Conservation (phyloP, 2,113 vertebrate species). For the Clarias batrachus region DNA sequence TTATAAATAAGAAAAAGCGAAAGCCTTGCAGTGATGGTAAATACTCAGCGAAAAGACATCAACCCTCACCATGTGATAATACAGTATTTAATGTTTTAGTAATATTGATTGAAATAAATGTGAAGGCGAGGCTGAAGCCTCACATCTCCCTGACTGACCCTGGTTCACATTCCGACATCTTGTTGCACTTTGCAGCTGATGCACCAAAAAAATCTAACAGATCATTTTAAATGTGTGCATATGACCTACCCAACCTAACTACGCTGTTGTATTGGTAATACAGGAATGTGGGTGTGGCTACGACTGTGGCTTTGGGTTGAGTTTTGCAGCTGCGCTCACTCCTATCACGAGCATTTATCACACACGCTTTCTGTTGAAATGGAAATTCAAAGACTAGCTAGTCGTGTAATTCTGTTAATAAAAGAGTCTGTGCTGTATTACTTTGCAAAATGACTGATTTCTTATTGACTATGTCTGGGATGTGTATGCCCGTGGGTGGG, state of each 20-base stretch:
- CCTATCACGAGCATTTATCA: not conserved
- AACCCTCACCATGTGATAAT: not conserved
- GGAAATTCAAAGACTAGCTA: not conserved
- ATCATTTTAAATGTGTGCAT: not conserved
- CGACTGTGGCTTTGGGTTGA: not conserved
- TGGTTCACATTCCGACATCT: not conserved
- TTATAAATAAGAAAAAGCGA: not conserved
- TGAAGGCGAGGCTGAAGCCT: not conserved
- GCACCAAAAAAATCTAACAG: not conserved
- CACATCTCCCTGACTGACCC: not conserved
- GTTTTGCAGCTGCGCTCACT: slow-evolving; percentile 19
- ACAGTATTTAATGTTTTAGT: not conserved
- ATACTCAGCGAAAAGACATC: not conserved
- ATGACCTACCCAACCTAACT: not conserved
- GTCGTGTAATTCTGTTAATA: not conserved
- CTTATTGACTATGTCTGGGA: slow-evolving; percentile 8
- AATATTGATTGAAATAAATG: not conserved
- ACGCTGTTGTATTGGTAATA: not conserved
- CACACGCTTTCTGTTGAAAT: not conserved
- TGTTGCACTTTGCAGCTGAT: slow-evolving; percentile 18
- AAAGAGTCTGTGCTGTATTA: not conserved
- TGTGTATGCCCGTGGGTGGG: not conserved
- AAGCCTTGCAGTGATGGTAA: not conserved
- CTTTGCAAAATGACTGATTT: not conserved
- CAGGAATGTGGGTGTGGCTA: not conserved